Evolutionary conservation across 2,888 invertebrate species (phyloP), one percentile per base, ranked within the genome.

Genomic region (Psylliodes chrysocephalus): DNA sequence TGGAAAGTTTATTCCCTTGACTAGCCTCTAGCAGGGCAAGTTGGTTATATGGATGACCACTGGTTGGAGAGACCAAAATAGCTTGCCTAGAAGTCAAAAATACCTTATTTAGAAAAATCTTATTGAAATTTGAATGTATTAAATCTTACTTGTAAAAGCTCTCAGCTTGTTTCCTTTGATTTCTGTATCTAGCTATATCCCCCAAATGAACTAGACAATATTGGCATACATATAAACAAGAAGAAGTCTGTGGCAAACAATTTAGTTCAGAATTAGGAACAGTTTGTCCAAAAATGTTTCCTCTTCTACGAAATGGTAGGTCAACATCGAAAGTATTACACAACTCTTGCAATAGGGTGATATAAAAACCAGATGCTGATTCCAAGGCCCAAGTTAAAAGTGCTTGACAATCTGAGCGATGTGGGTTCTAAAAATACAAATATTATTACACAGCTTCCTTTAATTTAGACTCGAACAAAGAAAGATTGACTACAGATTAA

Each of bases 21-120:
- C 92, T 91, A 71, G 92, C 91, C 81, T 93, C 91, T 69, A 95
- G 84, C 47, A 95, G 85, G 53, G 94, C 91, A 77, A 95, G 84
- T 83, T 95, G 94, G 83, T 95, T 95, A 83, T 94, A 95, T 0
- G 95, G 94, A 81, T 95, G 95, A 3, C 95, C 95, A 66, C 90
- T 91, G 71, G 88, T 88, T 57, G 91, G 91, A 2, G 90, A 90
- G 59, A 91, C 86, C 51, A 87, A 85, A 49, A 91, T 87, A 42
- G 92, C 92, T 82, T 92, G 91, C 72, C 91, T 90, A 74, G 63
- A 74, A 72, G n/a, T n/a, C n/a, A n/a, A n/a, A n/a, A n/a, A n/a
- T n/a, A n/a, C n/a, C n/a, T n/a, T n/a, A n/a, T n/a, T n/a, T n/a
- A n/a, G n/a, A n/a, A n/a, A n/a, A n/a, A n/a, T n/a, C n/a, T n/a